Evolutionary conservation across 2,888 invertebrate species (phyloP).

Genomic region (Scelioninae gen. 1): DNA sequence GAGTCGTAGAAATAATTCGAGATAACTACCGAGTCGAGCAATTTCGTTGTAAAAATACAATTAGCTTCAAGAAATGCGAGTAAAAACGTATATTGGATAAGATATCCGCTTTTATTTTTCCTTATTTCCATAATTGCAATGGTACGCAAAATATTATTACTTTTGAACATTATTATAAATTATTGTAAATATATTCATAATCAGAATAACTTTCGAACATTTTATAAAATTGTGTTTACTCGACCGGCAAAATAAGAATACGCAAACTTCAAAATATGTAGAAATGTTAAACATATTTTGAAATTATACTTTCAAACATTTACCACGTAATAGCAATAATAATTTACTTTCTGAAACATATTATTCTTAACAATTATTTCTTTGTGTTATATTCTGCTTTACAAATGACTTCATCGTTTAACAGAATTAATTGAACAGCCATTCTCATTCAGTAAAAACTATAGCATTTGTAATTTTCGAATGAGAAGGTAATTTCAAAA

Average conservation of each 20-base stretch:
- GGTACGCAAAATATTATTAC: constrained; percentile 19
- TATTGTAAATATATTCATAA: constrained; percentile 24
- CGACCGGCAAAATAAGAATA: constrained; percentile 26
- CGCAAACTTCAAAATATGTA: constrained; percentile 14
- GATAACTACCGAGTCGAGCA: no score
- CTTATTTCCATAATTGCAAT: constrained; percentile 23
- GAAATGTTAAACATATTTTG: constrained; percentile 7
- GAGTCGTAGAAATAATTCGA: neutral
- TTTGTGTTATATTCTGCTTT: neutral
- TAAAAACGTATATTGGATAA: neutral
- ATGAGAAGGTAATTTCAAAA: neutral
- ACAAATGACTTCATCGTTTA: constrained; percentile 18
- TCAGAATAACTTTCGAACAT: constrained; percentile 46
- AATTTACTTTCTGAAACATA: no score
- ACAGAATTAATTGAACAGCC: neutral
- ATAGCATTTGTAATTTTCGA: neutral
- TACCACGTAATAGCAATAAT: constrained; percentile 6
- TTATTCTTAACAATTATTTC: no score
- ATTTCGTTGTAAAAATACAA: neutral
- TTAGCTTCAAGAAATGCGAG: constrained; percentile 7
- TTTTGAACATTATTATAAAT: constrained; percentile 30
- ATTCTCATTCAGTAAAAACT: neutral
- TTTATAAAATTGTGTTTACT: constrained; percentile 23
- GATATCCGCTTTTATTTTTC: constrained; percentile 21
- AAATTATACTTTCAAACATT: constrained; percentile 14